Percentiles rank a stretch among this genome's conserved stretches.
These are phyloP conservation scores for Rhinogobio ventralis DNA, from an alignment of 2,797 vertebrate genomes.

Conservation along the genomic window DNA sequence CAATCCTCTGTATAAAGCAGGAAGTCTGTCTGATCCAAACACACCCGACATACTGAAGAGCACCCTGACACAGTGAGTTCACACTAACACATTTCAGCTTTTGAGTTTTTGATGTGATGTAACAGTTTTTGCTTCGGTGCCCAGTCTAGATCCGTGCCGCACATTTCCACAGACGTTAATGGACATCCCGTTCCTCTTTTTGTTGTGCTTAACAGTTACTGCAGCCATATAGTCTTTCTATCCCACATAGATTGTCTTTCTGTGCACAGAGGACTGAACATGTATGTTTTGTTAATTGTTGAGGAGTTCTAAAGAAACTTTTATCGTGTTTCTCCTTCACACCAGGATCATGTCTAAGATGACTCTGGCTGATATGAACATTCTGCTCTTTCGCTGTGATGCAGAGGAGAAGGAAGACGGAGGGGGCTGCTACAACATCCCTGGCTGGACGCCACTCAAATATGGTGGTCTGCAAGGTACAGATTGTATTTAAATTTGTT, in stretches of 20 bases:
- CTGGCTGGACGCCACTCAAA: slow-evolving; percentile 89
- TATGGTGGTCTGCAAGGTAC: slow-evolving; percentile 95
- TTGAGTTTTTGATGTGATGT: not conserved
- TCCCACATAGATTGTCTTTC: not conserved
- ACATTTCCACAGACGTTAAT: not conserved
- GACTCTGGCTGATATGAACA: slow-evolving; percentile 88
- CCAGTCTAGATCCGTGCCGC: not conserved
- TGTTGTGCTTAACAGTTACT: not conserved
- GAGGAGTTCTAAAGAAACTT: not conserved
- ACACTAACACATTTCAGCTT: not conserved
- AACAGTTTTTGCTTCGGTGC: not conserved
- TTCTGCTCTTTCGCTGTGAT: slow-evolving; percentile 91
- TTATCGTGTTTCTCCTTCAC: not conserved
- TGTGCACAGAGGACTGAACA: not conserved
- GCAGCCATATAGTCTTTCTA: not conserved
- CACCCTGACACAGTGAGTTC: slow-evolving; percentile 83
- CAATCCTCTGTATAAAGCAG: slow-evolving; percentile 88
- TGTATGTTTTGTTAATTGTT: not conserved
- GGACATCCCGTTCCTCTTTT: not conserved
- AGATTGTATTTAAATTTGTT: not conserved
- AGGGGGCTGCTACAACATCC: slow-evolving; percentile 90
- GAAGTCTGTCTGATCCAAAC: slow-evolving; percentile 83
- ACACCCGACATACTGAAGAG: slow-evolving; percentile 83
- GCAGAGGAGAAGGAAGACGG: slow-evolving; percentile 93
- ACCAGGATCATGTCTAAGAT: slow-evolving; percentile 88